phyloP scores from a whole-genome alignment of 2,113 vertebrate genomes.

The Pygoscelis adeliae region DNA sequence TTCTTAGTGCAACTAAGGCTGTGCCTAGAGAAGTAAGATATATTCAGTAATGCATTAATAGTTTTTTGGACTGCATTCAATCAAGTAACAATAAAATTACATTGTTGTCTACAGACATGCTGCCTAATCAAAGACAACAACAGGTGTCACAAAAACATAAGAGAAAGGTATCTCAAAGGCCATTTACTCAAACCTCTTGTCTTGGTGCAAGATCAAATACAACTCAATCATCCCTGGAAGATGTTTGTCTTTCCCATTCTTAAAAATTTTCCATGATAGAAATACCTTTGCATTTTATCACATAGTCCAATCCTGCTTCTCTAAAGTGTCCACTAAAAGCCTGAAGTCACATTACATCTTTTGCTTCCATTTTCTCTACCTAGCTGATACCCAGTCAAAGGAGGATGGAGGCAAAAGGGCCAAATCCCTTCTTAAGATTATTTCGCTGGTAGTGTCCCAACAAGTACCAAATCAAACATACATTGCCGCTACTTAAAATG shows the following conservation, averaged over 20 bases:
- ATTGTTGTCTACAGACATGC: neutral
- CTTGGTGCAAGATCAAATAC: neutral
- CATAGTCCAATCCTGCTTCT: neutral
- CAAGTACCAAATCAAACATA: neutral
- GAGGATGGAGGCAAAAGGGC: neutral
- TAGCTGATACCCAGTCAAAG: neutral
- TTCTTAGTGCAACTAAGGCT: constrained; percentile 90
- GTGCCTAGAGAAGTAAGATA: constrained; percentile 80
- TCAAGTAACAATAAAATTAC: neutral
- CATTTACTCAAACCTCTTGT: neutral
- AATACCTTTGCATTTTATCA: neutral
- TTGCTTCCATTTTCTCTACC: neutral
- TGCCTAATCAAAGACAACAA: neutral
- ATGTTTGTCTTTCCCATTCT: neutral
- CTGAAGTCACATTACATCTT: neutral
- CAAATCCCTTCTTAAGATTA: neutral
- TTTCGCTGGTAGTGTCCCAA: neutral
- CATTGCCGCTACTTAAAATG: neutral
- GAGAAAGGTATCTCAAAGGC: neutral
- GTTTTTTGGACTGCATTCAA: neutral
- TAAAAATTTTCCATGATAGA: neutral
- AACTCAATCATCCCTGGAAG: neutral
- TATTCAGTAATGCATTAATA: constrained; percentile 15
- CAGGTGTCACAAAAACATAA: neutral
- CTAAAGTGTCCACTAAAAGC: neutral